phyloP scores from a whole-genome alignment of 2,113 vertebrate species.

The Brienomyrus brachyistius region DNA sequence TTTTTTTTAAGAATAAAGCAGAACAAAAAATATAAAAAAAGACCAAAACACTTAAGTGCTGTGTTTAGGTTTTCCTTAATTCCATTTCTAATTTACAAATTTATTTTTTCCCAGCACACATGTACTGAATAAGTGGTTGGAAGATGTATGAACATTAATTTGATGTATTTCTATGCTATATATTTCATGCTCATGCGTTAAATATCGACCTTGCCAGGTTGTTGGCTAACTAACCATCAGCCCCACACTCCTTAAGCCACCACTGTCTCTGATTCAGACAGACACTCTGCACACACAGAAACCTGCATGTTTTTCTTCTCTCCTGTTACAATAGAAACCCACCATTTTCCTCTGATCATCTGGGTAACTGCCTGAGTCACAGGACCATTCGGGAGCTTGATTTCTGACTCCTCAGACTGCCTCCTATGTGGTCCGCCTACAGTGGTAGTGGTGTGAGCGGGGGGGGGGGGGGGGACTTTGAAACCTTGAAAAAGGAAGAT shows the following conservation, averaged over 20 bases:
- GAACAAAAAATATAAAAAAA: background rate
- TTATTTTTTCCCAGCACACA: background rate
- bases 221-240: background rate
- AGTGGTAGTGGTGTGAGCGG: background rate
- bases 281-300: background rate
- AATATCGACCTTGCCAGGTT: background rate
- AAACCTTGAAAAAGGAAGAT: conserved; percentile 18
- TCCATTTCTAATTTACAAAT: background rate
- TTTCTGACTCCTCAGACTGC: background rate
- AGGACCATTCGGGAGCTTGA: background rate
- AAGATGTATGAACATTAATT: background rate
- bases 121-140: background rate
- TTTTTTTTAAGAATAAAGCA: background rate
- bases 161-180: background rate
- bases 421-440: background rate
- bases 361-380: background rate
- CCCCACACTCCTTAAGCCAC: background rate
- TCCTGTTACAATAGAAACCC: background rate
- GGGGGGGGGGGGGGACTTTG: background rate
- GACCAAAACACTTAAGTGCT: background rate
- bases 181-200: background rate
- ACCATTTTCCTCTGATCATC: background rate
- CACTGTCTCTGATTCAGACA: background rate
- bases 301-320: background rate
- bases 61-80: background rate